These are phyloP conservation scores for Albula goreensis DNA, from an alignment of 2,113 vertebrate genomes.

Conservation along the genomic window DNA sequence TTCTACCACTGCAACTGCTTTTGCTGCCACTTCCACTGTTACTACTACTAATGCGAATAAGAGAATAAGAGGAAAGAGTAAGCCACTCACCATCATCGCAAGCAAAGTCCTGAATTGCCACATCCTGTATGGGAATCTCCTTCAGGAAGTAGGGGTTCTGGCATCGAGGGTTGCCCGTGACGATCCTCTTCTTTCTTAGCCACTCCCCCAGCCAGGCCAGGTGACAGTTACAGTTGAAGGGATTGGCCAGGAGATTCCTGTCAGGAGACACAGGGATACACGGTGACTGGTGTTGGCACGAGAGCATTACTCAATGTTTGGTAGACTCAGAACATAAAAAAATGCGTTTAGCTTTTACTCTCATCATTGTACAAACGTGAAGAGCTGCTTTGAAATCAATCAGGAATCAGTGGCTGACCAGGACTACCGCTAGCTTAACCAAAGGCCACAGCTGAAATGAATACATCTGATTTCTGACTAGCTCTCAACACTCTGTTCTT, in stretches of 20 bases:
- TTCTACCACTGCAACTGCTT: too few species aligned
- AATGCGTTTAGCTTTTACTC: not conserved
- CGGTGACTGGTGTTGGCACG: not conserved
- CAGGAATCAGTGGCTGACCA: too few species aligned
- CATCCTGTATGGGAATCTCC: constrained; percentile 97
- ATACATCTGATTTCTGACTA: not conserved
- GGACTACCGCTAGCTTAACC: not conserved
- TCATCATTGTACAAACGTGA: not conserved
- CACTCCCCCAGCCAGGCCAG: constrained; percentile 95
- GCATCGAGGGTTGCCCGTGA: constrained; percentile 95
- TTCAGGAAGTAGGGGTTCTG: constrained; percentile 96
- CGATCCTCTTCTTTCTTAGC: constrained; percentile 93
- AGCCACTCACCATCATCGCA: constrained; percentile 87
- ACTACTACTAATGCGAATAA: too few species aligned
- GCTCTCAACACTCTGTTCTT: not conserved
- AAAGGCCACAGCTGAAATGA: not conserved
- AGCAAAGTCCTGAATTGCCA: constrained; percentile 95
- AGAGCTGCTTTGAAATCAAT: not conserved
- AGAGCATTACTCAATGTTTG: not conserved
- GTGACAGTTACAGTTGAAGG: constrained; percentile 98
- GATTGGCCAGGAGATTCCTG: constrained; percentile 96
- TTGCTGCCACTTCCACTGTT: too few species aligned
- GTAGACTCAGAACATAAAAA: not conserved
- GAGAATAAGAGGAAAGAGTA: too few species aligned
- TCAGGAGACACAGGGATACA: constrained; percentile 4